Percentiles rank a stretch among this genome's conserved stretches.
phyloP scores from a whole-genome alignment of 92 coral and sea anemone species.

The Muricea muricata region DNA sequence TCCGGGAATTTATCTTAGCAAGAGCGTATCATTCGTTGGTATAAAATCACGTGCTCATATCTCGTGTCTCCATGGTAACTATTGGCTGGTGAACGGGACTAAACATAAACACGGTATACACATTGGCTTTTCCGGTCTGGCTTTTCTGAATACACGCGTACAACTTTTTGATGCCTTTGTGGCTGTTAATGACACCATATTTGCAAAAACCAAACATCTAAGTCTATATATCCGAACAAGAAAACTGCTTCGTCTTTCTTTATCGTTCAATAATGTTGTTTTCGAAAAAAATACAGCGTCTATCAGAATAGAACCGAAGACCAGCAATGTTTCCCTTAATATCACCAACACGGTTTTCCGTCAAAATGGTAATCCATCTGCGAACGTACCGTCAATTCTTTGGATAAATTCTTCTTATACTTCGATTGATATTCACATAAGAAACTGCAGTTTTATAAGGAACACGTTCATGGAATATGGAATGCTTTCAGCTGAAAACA shows the following conservation, averaged over 20 bases:
- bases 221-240: background rate
- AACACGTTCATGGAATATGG: background rate
- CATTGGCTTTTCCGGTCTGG: background rate
- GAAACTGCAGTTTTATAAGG: constrained; percentile 5
- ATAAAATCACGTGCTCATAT: constrained; percentile 59
- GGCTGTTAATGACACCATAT: background rate
- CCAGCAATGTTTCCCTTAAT: background rate
- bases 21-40: too few relatives aligned
- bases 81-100: constrained; percentile 48
- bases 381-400: background rate
- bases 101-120: background rate
- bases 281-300: background rate
- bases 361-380: background rate
- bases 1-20: constrained; percentile 46
- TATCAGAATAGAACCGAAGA: too few relatives aligned
- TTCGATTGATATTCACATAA: constrained; percentile 9
- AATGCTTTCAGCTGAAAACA: constrained; percentile 17
- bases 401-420: background rate
- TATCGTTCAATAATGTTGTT: background rate
- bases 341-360: constrained; percentile 20
- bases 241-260: background rate
- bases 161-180: background rate
- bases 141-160: too few relatives aligned
- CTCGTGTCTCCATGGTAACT: constrained; percentile 19
- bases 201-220: background rate